Base-by-base conservation (phyloP, 2,888 invertebrate genomes). In the Brenthis daphne region DNA sequence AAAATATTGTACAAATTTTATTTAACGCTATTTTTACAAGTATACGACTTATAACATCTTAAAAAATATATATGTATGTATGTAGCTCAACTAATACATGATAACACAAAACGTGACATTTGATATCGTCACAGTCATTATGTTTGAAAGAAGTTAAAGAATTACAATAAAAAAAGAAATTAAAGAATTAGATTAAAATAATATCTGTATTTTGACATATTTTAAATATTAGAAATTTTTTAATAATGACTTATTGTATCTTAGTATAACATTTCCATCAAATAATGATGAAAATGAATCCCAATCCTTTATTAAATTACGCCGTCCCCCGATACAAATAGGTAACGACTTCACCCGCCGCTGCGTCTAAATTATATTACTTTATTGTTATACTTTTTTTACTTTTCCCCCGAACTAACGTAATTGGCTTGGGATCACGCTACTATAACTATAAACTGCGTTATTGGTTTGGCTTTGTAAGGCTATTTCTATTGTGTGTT, bases 371-470 rank as follows among this genome's bases (percentile, higher is more conserved):
- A 91, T 92, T 90, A 88, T 90, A 91, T 92, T 89, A 90, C 86
- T 89, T 90, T 91, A 90, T 90, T 92, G 90, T 90, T 91, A 89
- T 90, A 88, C 84, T 88, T 82, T 72, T 80, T 80, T 87, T 88
- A 87, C 85, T 83, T 86, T 83, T 90, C 90, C 90, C 92, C 90
- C 82, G 85, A 88, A 89, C 86, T 88, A 87, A 82, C 84, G 88
- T 89, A 92, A 91, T 92, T 91, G 91, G 90, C 87, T 85, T 82
- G 87, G 89, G 89, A 91, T 90, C 92, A 91, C 90, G 90, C 89
- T 82, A 89, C 85, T 87, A 85, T 86, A 84, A 85, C 88, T 85
- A 87, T 89, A 89, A 90, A 91, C 86, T 86, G 81, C 78, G 82
- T 85, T 86, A 89, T 89, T 87, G 84, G 87, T 87, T 89, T 85